Base-by-base conservation (phyloP, 2,888 invertebrate species). In the Lomographa bimaculata region DNA sequence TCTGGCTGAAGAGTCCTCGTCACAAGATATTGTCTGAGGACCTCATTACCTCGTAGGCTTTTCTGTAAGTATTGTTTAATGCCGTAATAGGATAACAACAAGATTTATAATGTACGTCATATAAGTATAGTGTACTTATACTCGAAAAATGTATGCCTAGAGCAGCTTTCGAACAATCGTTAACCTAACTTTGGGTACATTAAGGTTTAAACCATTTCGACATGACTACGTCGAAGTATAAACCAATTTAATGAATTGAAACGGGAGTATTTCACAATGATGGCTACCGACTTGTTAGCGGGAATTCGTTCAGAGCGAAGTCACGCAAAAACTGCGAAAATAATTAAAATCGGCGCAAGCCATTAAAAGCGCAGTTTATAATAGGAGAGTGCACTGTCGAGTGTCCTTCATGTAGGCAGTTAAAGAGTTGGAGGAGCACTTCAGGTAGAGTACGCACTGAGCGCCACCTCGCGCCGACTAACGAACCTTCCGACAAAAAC, bases 311-410 rank as follows among this genome's bases (percentile, higher is more conserved):
- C 47, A 54, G 37, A 58, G 57, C 52, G 58, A 65, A 67, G 62
- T 69, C 62, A 64, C 60, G 65, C 59, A 70, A 74, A 79, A 82
- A 75, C 71, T 64, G 67, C 58, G 66, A 64, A 74, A 81, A 82
- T 85, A 81, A 86, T 87, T 85, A 84, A 87, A 87, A 86, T 82
- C 75, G 76, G 75, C 67, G 71, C 78, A 72, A 79, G 76, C 85
- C 84, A 86, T 87, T 86, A 85, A 87, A 86, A 86, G 87, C 77
- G 80, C 87, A 87, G 83, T 86, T 85, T 84, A 86, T 86, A 86
- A 86, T 86, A 79, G 84, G 83, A 81, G 82, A 87, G 84, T 81
- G 82, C 79, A 79, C 65, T 50, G 76, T 82, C 61, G 65, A 87
- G 87, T 71, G 79, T 81, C 82, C 87, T 87, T 80, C 86, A 84